These are phyloP conservation scores for Chaetogeoica ovagalla DNA, from an alignment of 2,888 invertebrate species.

Conservation along the genomic window DNA sequence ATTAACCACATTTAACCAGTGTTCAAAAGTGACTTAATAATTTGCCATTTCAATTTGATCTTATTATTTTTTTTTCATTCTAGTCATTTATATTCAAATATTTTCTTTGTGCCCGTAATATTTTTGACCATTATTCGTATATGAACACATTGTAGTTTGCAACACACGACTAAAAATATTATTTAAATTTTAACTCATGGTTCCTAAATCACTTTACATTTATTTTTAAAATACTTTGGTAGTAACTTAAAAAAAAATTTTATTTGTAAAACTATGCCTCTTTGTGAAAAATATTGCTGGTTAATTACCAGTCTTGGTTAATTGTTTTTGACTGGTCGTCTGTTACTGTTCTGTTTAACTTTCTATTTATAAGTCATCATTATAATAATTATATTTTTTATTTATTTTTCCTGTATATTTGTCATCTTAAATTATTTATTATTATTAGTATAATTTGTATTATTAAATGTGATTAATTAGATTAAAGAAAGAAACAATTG, in stretches of 20 bases:
- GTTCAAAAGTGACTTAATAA: conserved; percentile 39
- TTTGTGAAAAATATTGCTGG: not conserved
- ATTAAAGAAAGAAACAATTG: no score
- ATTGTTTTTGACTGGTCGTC: conserved; percentile 4
- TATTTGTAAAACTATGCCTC: not conserved
- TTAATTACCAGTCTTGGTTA: conserved; percentile 31
- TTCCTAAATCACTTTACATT: conserved; percentile 35
- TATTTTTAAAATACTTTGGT: not conserved
- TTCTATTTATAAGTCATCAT: conserved; percentile 16
- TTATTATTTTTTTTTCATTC: conserved; percentile 23
- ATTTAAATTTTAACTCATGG: not conserved
- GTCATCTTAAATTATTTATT: conserved; percentile 22
- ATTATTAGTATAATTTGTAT: not conserved
- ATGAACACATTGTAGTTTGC: not conserved
- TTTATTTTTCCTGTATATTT: conserved; percentile 25
- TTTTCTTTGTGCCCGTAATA: not conserved
- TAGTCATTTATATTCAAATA: conserved; percentile 29
- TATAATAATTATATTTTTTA: conserved; percentile 9
- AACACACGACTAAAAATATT: not conserved
- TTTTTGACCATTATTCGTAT: conserved; percentile 1
- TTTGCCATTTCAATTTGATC: conserved; percentile 35
- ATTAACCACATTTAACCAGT: not conserved
- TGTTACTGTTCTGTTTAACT: conserved; percentile 20
- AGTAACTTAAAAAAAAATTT: conserved; percentile 7
- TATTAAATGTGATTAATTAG: not conserved